Evolutionary conservation across 2,888 invertebrate genomes (phyloP).

Genomic region (Cylindroiulus punctatus): DNA sequence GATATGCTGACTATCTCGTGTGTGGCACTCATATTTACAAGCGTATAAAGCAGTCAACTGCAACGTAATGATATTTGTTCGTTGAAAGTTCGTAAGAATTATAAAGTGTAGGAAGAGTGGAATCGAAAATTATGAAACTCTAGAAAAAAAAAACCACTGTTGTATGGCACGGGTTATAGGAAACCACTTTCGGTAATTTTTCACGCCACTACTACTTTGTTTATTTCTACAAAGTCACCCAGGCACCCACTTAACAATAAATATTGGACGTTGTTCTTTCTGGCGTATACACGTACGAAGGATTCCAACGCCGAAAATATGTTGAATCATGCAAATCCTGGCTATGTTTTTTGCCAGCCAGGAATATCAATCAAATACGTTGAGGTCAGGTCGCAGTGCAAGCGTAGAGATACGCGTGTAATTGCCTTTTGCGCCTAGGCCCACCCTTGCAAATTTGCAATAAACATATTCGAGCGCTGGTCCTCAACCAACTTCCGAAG

Average conservation of each 20-base stretch:
- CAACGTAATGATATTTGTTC: slow-evolving; percentile 24
- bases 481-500: not conserved
- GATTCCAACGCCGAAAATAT: slow-evolving; percentile 31
- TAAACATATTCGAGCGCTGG: not conserved
- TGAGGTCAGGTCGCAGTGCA: slow-evolving; percentile 28
- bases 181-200: slow-evolving; percentile 21
- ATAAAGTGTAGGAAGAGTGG: not conserved
- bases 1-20: not conserved
- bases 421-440: not conserved
- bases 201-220: not conserved
- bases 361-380: slow-evolving; percentile 10
- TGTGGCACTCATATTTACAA: slow-evolving; percentile 3
- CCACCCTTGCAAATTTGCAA: slow-evolving; percentile 22
- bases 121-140: not conserved
- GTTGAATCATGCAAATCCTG: slow-evolving; percentile 34
- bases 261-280: slow-evolving; percentile 18
- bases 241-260: slow-evolving; percentile 29
- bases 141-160: not conserved
- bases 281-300: not conserved
- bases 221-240: slow-evolving; percentile 29
- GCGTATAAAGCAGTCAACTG: slow-evolving; percentile 26
- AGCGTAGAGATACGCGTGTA: slow-evolving; percentile 29
- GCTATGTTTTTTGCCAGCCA: not conserved
- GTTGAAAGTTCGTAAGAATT: slow-evolving; percentile 28
- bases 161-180: not conserved